Percentiles rank a stretch among this genome's conserved stretches.
Evolutionary conservation across 1,140 invertebrate species (phyloP).

Genomic region (Drosophila ananassae): DNA sequence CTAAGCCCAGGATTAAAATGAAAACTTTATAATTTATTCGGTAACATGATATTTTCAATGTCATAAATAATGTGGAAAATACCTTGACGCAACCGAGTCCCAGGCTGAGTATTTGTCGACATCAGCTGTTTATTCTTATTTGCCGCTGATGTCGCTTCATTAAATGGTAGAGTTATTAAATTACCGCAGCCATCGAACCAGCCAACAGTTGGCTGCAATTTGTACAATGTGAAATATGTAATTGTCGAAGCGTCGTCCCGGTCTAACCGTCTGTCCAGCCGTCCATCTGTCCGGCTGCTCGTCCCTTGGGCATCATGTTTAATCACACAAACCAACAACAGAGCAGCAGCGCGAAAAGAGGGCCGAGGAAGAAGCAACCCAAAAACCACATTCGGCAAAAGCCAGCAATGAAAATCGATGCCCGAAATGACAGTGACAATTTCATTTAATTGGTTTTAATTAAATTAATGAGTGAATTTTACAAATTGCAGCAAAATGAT

Average conservation of each 20-base stretch:
- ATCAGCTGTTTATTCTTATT: slow-evolving; percentile 69
- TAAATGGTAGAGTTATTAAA: slow-evolving; percentile 81
- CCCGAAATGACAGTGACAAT: slow-evolving; percentile 82
- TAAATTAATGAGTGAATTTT: slow-evolving; percentile 83
- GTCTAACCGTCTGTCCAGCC: slow-evolving; percentile 10
- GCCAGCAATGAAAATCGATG: slow-evolving; percentile 75
- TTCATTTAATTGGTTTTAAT: slow-evolving; percentile 83
- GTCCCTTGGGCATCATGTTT: slow-evolving; percentile 54
- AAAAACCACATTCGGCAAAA: slow-evolving; percentile 68
- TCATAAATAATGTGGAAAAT: slow-evolving; percentile 75
- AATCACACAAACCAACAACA: slow-evolving; percentile 46
- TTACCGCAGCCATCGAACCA: slow-evolving; percentile 67
- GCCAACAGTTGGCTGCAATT: slow-evolving; percentile 70
- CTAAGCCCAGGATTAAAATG: background rate
- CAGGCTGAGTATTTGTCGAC: slow-evolving; percentile 19
- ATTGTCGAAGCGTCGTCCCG: slow-evolving; percentile 70
- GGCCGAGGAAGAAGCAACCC: slow-evolving; percentile 37
- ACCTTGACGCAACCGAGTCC: slow-evolving; percentile 47
- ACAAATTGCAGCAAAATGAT: slow-evolving; percentile 82
- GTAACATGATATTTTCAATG: slow-evolving; percentile 27
- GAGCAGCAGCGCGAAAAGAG: background rate
- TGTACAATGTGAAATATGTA: slow-evolving; percentile 80
- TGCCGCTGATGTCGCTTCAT: slow-evolving; percentile 67
- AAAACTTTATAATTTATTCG: background rate
- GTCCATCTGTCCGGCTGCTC: background rate